Base-by-base conservation (phyloP, 1,140 invertebrate genomes). In the Drosophila varians region DNA sequence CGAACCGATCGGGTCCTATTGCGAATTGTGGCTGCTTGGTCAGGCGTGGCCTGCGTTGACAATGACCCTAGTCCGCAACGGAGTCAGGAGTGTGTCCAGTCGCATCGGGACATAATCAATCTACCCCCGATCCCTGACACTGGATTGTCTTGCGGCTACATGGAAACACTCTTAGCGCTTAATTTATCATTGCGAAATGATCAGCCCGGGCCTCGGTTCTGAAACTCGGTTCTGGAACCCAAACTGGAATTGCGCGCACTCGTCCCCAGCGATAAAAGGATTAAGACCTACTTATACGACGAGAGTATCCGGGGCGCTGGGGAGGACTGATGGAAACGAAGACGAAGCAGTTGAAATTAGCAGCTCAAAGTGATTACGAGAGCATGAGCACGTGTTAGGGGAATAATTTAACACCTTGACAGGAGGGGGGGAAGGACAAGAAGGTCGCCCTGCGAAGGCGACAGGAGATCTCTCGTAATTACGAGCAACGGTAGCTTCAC, bases 181-280 rank as follows among this genome's bases (percentile, higher is more conserved):
- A 90, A 90, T 90, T 90, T 89, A 90, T 90, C 88, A 90, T 89
- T 89, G 88, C 89, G 68, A 86, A 86, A 71, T 78, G 88, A 90
- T 90, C 89, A 78, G 69, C 71, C 38, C n/a, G 34, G 21, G 23
- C 42, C 26, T 46, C 23, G 19, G 26, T 28, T 28, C 26, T 28
- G 26, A 11, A 9, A 28, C 34, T 36, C n/a, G n/a, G n/a, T n/a
- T n/a, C n/a, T 31, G 19, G 43, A 16, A 14, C 9, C 64, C 26
- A 16, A 65, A 82, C 51, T 83, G 78, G 57, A 76, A 73, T 56
- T 71, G 62, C 53, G 73, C 60, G 73, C 70, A 62, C 64, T 69
- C 78, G 42, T 58, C 42, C 45, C 47, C 71, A 38, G 74, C 77
- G 84, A 82, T 89, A 75, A 84, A 89, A 84, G 86, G 79, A 89